Percentiles rank a stretch among this genome's conserved stretches.
These are phyloP conservation scores for Muricea muricata DNA, from an alignment of 92 coral and sea anemone species.

Conservation along the genomic window DNA sequence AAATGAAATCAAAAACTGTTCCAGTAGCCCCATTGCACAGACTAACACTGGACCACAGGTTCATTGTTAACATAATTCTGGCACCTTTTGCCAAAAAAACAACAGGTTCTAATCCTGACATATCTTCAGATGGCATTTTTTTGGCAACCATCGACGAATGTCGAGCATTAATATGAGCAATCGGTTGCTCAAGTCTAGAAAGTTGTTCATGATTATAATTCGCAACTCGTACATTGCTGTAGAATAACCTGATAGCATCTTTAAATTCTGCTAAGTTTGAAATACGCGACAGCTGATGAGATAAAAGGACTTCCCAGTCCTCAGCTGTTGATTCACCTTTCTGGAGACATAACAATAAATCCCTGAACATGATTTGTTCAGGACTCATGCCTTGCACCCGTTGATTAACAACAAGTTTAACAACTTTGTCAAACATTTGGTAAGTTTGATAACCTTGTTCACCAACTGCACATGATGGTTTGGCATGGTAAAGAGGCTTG, in stretches of 20 bases:
- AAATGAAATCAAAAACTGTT: not conserved
- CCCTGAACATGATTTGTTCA: constrained; percentile 57
- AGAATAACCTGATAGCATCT: not conserved
- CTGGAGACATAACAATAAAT: constrained; percentile 50
- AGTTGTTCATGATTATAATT: constrained; percentile 32
- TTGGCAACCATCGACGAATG: not conserved
- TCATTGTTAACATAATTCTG: not conserved
- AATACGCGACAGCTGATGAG: constrained; percentile 23
- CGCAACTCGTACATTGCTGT: constrained; percentile 13
- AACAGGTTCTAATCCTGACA: constrained; percentile 28
- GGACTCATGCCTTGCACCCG: constrained; percentile 45
- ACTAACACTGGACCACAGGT: not conserved
- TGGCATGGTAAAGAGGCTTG: constrained; percentile 14
- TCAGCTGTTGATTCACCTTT: constrained; percentile 57
- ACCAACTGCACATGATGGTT: constrained; percentile 19
- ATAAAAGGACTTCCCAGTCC: constrained; percentile 52
- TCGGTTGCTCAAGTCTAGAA: constrained; percentile 17
- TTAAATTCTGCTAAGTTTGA: not conserved
- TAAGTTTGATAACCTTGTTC: constrained; percentile 55
- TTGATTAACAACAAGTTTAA: constrained; percentile 21
- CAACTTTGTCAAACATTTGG: constrained; percentile 42
- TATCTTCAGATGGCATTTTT: not conserved
- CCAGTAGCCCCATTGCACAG: constrained; percentile 4
- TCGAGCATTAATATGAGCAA: constrained; percentile 17
- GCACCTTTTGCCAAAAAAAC: not conserved